Evolutionary conservation across 2,888 invertebrate species (phyloP), one percentile per base, ranked within the genome.

Genomic region (Ichneumoninae sp.): DNA sequence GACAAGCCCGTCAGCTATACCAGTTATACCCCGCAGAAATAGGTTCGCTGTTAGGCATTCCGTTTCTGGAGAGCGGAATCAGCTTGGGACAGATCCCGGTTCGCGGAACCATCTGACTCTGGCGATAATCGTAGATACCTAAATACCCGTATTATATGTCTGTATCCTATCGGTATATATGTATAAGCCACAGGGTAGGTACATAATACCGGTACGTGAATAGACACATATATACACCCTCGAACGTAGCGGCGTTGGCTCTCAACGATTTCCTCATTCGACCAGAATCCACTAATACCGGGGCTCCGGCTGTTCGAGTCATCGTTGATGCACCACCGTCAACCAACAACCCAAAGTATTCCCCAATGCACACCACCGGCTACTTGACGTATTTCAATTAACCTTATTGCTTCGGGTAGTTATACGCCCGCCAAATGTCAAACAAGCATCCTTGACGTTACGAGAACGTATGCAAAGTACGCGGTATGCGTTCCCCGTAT

Each of bases 351-450:
- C 83, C 85, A 83, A 90, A 91, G 88, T 90, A 90, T 90, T 90
- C 90, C 86, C 88, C 81, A 50, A 78, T 70, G 78, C 60, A 50
- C 82, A 73, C 73, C 73, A 63, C 86, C 86, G 84, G 89, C 89
- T 89, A 91, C 90, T 91, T 90, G 91, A 91, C 90, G 91, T 91
- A 91, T 91, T 92, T 91, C 92, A 91, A 92, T 92, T 91, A 91
- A 92, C 91, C 91, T 91, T 90, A 92, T 92, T 91, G 91, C 89
- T 86, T 88, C 85, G 84, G 86, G 87, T 89, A 88, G 90, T 90
- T 90, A 84, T 83, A 89, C 88, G 89, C 87, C 89, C 86, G 89
- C 88, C 89, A 90, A 90, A 90, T 90, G 90, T 91, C 90, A 91
- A 89, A 86, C 84, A 85, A 83, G 81, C 80, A 73, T 83, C 81